Evolutionary conservation across 2,113 vertebrate genomes (phyloP).

Genomic region (Plecturocebus donacophilus): DNA sequence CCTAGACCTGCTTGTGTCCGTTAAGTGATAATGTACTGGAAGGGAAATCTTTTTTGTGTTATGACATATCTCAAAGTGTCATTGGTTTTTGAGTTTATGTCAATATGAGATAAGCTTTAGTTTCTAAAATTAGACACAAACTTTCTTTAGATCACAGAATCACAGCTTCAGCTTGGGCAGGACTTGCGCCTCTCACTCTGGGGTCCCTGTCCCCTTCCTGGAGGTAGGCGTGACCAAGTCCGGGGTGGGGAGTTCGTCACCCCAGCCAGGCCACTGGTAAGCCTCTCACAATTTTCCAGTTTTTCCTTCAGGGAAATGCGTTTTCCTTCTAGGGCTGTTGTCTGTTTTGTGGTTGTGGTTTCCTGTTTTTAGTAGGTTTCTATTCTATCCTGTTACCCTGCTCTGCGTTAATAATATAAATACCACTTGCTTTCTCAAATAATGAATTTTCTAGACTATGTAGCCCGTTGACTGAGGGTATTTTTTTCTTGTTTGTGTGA

Average conservation of each 20-base stretch:
- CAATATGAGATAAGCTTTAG: not conserved
- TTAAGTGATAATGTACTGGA: not conserved
- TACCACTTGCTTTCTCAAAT: not conserved
- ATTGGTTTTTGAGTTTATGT: not conserved
- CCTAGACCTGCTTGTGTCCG: not conserved
- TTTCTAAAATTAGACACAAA: not conserved
- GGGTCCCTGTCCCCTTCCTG: not conserved
- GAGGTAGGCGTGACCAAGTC: not conserved
- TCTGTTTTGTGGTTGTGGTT: not conserved
- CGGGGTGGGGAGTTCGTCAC: fast-evolving
- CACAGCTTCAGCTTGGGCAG: not conserved
- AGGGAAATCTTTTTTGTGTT: not conserved
- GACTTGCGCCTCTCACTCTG: not conserved
- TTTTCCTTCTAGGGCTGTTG: not conserved
- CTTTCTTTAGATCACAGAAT: not conserved
- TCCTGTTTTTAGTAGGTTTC: not conserved
- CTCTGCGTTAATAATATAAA: not conserved
- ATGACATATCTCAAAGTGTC: not conserved
- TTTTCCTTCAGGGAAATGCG: not conserved
- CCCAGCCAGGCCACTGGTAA: fast-evolving
- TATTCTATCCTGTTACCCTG: not conserved
- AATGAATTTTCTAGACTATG: not conserved
- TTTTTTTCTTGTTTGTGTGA: too few relatives aligned
- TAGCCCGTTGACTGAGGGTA: too few relatives aligned
- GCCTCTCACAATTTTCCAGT: not conserved